Percentiles rank a stretch among this genome's conserved stretches.
Conservation (phyloP, 1,140 invertebrate species). For the Drosophila funebris region DNA sequence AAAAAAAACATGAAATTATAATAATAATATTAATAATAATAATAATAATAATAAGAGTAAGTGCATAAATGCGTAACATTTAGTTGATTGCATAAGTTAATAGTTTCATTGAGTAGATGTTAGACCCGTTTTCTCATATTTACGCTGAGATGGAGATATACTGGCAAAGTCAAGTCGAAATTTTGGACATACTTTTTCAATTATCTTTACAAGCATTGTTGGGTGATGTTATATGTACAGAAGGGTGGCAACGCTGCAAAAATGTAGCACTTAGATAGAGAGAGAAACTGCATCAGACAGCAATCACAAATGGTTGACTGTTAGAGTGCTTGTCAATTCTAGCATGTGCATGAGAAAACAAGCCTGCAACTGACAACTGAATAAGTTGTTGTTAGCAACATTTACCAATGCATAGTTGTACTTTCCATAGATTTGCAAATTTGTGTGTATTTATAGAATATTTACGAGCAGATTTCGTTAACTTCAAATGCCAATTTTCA, state of each 20-base stretch:
- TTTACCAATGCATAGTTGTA: constrained; percentile 7
- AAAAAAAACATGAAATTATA: constrained; percentile 14
- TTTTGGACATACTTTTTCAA: not conserved
- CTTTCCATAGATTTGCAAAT: constrained; percentile 2
- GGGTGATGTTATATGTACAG: not conserved
- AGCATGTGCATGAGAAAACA: constrained; percentile 4
- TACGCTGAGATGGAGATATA: not conserved
- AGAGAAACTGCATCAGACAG: not conserved
- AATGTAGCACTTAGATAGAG: not conserved
- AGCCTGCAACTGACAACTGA: not conserved
- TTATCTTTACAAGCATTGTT: not conserved
- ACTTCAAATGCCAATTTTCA: constrained; percentile 51
- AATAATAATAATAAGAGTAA: constrained; percentile 1
- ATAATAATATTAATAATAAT: not conserved
- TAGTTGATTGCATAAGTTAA: constrained; percentile 10
- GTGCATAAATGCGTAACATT: constrained; percentile 19
- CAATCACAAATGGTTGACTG: too few species aligned
- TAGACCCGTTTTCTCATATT: constrained; percentile 2
- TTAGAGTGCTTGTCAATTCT: not conserved
- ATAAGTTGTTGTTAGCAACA: not conserved
- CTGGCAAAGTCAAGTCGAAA: not conserved
- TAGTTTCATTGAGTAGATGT: constrained; percentile 4
- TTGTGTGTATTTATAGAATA: constrained; percentile 18
- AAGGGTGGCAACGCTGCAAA: not conserved
- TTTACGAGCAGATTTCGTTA: not conserved